Percentiles rank a stretch among this genome's conserved stretches.
Evolutionary conservation across 1,140 invertebrate species (phyloP).

Genomic region (Cydia strobilella): DNA sequence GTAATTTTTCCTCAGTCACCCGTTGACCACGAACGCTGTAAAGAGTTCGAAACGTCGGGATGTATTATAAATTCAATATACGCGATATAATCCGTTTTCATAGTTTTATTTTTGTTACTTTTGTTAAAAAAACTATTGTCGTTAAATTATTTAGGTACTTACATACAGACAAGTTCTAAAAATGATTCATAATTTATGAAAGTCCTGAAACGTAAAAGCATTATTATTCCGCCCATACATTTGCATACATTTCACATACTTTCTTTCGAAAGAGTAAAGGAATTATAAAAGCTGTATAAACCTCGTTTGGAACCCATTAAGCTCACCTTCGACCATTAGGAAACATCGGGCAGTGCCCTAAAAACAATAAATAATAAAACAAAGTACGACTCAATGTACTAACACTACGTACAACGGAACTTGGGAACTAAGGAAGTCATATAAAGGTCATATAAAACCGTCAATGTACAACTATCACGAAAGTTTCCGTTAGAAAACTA

Average conservation of each 20-base stretch:
- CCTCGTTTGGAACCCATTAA: conserved; percentile 27
- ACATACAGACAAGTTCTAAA: not conserved
- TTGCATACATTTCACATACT: not conserved
- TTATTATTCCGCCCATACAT: not conserved
- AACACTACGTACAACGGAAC: not conserved
- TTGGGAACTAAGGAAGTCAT: not conserved
- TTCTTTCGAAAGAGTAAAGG: not conserved
- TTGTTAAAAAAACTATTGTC: no score
- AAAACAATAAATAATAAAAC: conserved; percentile 24
- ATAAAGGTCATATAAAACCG: not conserved
- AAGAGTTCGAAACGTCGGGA: no score
- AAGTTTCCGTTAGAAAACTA: conserved; percentile 1
- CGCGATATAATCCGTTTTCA: no score
- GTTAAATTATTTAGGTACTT: not conserved
- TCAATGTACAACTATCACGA: conserved; percentile 3
- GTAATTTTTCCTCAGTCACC: no score
- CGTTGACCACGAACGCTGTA: no score
- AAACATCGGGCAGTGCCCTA: conserved; percentile 28
- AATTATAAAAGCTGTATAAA: conserved; percentile 27
- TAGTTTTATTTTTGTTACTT: no score
- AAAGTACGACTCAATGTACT: not conserved
- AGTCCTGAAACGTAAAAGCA: not conserved
- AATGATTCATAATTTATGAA: not conserved
- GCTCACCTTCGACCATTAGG: conserved; percentile 15
- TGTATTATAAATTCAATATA: no score